Conservation (phyloP, 2,888 invertebrate genomes). For the Venusia cambrica region DNA sequence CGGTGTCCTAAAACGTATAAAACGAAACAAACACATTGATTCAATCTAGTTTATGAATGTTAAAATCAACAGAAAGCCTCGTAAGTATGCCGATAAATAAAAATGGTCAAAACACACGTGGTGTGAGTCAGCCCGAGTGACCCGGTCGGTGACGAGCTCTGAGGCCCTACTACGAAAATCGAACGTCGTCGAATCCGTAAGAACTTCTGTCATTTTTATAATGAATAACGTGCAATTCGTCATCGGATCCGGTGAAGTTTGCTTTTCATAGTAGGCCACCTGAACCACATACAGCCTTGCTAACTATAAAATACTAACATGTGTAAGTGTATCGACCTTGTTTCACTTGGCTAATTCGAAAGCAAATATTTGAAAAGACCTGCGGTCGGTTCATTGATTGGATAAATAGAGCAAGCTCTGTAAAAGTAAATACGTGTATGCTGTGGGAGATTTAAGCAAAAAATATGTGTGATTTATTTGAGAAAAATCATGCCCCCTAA, state of each 20-base stretch:
- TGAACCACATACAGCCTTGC: slow-evolving; percentile 16
- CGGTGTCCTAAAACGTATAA: too few species aligned
- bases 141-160: slow-evolving; percentile 18
- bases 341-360: slow-evolving; percentile 10
- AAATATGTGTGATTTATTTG: too few species aligned
- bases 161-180: too few species aligned
- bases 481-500: too few species aligned
- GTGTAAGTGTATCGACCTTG: slow-evolving; percentile 21
- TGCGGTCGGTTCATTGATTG: not conserved
- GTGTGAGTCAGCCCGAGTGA: slow-evolving; percentile 23
- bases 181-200: too few species aligned
- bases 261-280: too few species aligned
- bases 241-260: too few species aligned
- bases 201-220: too few species aligned
- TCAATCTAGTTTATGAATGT: too few species aligned
- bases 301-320: slow-evolving; percentile 17
- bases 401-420: slow-evolving; percentile 3
- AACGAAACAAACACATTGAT: slow-evolving; percentile 7
- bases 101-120: slow-evolving; percentile 24
- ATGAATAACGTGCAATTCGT: too few species aligned
- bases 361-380: not conserved
- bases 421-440: too few species aligned
- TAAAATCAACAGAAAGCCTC: slow-evolving; percentile 10
- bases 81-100: slow-evolving; percentile 11
- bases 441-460: too few species aligned